phyloP scores from a whole-genome alignment of 2,797 vertebrate genomes.

The Hafferia zeledoni region DNA sequence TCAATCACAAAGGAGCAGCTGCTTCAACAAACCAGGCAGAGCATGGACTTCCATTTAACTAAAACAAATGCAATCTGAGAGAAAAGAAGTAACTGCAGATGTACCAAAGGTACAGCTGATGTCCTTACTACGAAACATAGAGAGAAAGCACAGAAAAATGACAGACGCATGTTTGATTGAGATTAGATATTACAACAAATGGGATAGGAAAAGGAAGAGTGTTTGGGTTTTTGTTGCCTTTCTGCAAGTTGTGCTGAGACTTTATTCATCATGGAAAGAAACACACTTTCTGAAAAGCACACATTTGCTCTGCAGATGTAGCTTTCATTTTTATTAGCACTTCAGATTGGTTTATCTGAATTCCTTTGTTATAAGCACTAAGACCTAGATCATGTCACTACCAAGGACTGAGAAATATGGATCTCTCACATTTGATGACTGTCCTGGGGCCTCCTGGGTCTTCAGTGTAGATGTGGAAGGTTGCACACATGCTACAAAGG shows the following conservation, averaged over 20 bases:
- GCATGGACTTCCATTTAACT: neutral
- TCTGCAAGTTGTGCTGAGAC: neutral
- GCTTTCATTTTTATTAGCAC: neutral
- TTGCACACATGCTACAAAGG: neutral
- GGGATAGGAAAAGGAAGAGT: neutral
- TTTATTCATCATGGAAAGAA: neutral
- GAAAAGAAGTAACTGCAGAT: neutral
- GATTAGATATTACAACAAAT: neutral
- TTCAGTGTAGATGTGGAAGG: neutral
- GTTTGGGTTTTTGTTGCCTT: neutral
- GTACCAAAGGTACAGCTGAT: neutral
- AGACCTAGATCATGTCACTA: neutral
- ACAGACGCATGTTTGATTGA: neutral
- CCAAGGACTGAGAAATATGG: neutral
- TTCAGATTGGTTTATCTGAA: neutral
- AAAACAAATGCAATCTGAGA: conserved; percentile 2
- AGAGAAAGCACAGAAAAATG: neutral
- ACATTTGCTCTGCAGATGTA: conserved; percentile 24
- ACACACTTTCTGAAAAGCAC: neutral
- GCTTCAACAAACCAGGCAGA: neutral
- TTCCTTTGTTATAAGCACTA: neutral
- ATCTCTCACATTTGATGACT: neutral
- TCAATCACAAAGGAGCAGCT: conserved; percentile 15
- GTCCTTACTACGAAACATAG: neutral
- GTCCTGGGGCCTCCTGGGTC: neutral